Evolutionary conservation across 2,888 invertebrate genomes (phyloP).

Genomic region (Cosmia pyralina): DNA sequence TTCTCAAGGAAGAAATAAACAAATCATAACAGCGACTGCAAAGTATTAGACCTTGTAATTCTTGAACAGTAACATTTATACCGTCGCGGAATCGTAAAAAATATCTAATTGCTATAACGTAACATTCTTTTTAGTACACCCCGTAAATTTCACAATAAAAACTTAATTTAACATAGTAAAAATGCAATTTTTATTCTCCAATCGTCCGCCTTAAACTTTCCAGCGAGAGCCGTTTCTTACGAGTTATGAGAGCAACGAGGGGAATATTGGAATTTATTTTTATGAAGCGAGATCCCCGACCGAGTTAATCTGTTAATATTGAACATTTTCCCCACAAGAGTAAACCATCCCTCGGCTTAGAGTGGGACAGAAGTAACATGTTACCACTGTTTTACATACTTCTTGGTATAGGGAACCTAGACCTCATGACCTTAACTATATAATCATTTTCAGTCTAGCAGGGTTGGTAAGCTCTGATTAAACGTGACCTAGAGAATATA

Average conservation of each 20-base stretch:
- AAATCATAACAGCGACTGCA: slow-evolving; percentile 26
- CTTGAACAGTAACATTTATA: slow-evolving; percentile 60
- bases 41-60: slow-evolving; percentile 57
- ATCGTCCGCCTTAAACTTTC: slow-evolving; percentile 86
- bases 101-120: slow-evolving; percentile 69
- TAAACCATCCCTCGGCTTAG: slow-evolving; percentile 73
- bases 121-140: slow-evolving; percentile 71
- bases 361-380: slow-evolving; percentile 60
- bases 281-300: slow-evolving; percentile 83
- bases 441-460: slow-evolving; percentile 25
- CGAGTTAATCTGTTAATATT: slow-evolving; percentile 88
- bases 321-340: slow-evolving; percentile 82
- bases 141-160: slow-evolving; percentile 85
- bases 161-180: slow-evolving; percentile 86
- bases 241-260: slow-evolving; percentile 86
- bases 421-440: slow-evolving; percentile 4
- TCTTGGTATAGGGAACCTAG: slow-evolving; percentile 36
- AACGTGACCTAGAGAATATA: background rate
- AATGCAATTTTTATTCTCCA: slow-evolving; percentile 87
- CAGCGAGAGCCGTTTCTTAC: slow-evolving; percentile 84
- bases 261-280: slow-evolving; percentile 87
- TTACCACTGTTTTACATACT: slow-evolving; percentile 44
- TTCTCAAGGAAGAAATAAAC: slow-evolving; percentile 1
- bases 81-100: slow-evolving; percentile 62
- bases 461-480: too few species aligned